Conservation (phyloP, 64 coral and sea anemone genomes). For the Stylophora pistillata region DNA sequence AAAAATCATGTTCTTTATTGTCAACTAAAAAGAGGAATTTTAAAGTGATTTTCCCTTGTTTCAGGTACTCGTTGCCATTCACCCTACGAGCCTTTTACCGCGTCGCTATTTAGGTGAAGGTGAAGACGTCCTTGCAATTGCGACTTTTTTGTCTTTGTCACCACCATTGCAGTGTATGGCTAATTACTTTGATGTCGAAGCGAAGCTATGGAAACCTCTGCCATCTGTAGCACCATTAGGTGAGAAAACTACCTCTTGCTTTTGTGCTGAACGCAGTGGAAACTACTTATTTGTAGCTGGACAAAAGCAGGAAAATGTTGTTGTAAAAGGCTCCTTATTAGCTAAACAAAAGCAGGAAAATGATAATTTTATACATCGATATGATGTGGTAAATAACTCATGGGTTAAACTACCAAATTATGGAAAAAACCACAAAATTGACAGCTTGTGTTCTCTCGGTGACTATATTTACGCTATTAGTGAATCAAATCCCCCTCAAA, state of each 20-base stretch:
- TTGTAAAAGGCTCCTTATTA: too few species aligned
- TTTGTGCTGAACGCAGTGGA: background rate
- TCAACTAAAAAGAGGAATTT: too few species aligned
- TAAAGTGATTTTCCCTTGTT: too few species aligned
- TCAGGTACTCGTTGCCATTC: too few species aligned
- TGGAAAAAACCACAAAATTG: background rate
- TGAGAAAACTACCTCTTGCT: background rate
- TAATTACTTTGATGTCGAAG: background rate
- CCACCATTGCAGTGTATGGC: too few species aligned
- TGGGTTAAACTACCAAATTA: background rate
- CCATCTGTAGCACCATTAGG: background rate
- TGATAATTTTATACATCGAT: background rate
- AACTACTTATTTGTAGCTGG: background rate
- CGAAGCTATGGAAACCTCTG: background rate
- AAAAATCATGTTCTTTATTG: too few species aligned
- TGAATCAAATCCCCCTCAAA: background rate
- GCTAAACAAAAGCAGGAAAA: background rate
- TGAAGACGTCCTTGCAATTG: too few species aligned
- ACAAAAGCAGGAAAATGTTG: background rate
- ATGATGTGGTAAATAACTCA: background rate
- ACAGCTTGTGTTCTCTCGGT: background rate
- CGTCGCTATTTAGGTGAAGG: too few species aligned
- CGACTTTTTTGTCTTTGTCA: too few species aligned
- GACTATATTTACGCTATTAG: conserved; percentile 3
- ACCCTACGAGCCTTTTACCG: too few species aligned